A percentile compares a stretch with the other conserved stretches of the same genome.
These are phyloP conservation scores for Calosoma granatense DNA, from an alignment of 1,140 invertebrate genomes.

Conservation along the genomic window DNA sequence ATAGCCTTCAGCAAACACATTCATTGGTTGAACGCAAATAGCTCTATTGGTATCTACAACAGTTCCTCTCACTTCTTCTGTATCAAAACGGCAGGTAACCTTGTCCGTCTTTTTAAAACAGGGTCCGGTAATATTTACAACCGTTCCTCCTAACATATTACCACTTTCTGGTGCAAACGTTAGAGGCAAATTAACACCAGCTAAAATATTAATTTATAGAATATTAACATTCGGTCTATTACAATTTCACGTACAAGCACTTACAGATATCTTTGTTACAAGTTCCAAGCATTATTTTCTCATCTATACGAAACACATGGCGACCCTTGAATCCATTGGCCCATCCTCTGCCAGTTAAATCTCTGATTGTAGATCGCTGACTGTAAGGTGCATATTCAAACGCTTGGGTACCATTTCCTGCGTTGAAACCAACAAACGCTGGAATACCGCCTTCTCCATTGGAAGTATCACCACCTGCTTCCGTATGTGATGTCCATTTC, in stretches of 20 bases:
- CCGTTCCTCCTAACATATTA: constrained; percentile 89
- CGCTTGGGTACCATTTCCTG: constrained; percentile 82
- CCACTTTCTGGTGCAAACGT: constrained; percentile 88
- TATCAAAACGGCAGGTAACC: constrained; percentile 74
- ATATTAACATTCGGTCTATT: neutral
- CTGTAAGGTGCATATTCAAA: constrained; percentile 88
- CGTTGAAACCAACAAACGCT: constrained; percentile 90
- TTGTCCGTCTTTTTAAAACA: constrained; percentile 66
- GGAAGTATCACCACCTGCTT: constrained; percentile 79
- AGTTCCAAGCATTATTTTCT: constrained; percentile 83
- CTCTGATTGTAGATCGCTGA: constrained; percentile 71
- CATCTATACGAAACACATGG: constrained; percentile 90
- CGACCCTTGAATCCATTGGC: constrained; percentile 80
- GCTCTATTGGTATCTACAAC: constrained; percentile 72
- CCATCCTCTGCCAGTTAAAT: constrained; percentile 72
- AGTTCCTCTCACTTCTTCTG: constrained; percentile 59
- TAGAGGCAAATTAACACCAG: constrained; percentile 66
- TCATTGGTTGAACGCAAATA: constrained; percentile 75
- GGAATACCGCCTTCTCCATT: constrained; percentile 77
- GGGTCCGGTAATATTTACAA: constrained; percentile 91
- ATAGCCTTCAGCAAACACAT: constrained; percentile 81
- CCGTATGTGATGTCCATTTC: constrained; percentile 83
- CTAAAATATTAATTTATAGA: constrained; percentile 34
- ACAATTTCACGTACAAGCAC: constrained; percentile 18
- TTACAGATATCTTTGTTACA: constrained; percentile 83